A percentile compares a stretch with the other conserved stretches of the same genome.
phyloP scores from a whole-genome alignment of 1,140 invertebrate genomes.

The Tenebrio molitor region DNA sequence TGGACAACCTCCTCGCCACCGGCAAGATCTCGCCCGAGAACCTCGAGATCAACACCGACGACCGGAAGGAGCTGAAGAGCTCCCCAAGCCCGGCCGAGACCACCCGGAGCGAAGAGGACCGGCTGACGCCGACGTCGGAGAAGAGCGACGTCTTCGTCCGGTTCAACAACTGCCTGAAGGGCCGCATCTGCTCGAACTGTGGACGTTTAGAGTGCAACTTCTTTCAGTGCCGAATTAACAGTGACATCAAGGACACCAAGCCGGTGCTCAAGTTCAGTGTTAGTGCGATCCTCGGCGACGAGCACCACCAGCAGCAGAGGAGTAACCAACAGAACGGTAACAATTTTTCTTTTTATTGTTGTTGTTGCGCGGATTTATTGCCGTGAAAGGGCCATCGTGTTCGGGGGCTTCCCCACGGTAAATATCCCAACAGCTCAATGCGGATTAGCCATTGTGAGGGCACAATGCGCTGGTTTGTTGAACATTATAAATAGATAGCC shows the following conservation, averaged over 20 bases:
- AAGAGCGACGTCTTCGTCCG: conserved; percentile 60
- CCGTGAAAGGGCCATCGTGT: background rate
- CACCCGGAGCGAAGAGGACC: conserved; percentile 53
- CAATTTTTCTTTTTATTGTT: too few relatives aligned
- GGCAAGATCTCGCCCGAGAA: conserved; percentile 63
- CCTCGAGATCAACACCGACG: conserved; percentile 51
- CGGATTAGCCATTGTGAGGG: conserved; percentile 55
- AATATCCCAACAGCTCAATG: conserved; percentile 54
- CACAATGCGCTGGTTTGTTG: conserved; percentile 58
- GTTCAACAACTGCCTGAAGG: conserved; percentile 62
- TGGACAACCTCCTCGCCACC: conserved; percentile 63
- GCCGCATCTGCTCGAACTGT: conserved; percentile 64
- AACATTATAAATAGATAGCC: conserved; percentile 61
- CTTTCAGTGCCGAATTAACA: conserved; percentile 62
- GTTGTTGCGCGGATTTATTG: background rate
- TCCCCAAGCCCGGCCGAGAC: conserved; percentile 49
- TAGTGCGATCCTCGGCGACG: conserved; percentile 85
- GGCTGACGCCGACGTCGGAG: conserved; percentile 50
- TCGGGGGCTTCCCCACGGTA: conserved; percentile 48
- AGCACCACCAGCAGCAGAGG: conserved; percentile 60
- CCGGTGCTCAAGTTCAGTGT: conserved; percentile 94
- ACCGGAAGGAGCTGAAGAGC: conserved; percentile 42
- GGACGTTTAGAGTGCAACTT: conserved; percentile 65
- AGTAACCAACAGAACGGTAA: conserved; percentile 48
- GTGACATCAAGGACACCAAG: conserved; percentile 69